phyloP scores from a whole-genome alignment of 2,797 vertebrate species.

The Margarornis squamiger region DNA sequence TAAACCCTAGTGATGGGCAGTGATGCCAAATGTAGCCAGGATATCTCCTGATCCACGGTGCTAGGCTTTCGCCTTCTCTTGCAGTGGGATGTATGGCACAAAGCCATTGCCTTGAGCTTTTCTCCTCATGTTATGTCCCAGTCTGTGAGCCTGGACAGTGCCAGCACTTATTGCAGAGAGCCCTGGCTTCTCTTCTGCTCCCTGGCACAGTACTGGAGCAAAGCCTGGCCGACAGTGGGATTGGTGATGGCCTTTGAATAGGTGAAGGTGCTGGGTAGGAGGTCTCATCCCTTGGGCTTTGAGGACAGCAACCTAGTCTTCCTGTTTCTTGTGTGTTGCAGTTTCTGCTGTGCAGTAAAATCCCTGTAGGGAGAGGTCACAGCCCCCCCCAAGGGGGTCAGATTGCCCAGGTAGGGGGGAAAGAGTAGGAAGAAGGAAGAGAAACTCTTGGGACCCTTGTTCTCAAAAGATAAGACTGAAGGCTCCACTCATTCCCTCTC shows the following conservation, averaged over 20 bases:
- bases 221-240: rapidly evolving
- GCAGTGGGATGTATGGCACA: background rate
- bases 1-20: background rate
- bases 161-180: too few relatives aligned
- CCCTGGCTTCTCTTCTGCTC: background rate
- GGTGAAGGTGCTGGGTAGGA: background rate
- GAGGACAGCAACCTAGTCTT: background rate
- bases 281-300: background rate
- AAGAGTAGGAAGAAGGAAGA: background rate
- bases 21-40: background rate
- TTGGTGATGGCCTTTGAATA: background rate
- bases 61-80: background rate
- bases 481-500: background rate
- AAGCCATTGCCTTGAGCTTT: background rate
- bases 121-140: background rate
- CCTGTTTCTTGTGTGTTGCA: background rate
- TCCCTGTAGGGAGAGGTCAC: background rate
- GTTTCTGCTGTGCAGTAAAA: background rate
- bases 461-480: background rate
- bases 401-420: background rate
- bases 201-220: background rate
- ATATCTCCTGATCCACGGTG: background rate
- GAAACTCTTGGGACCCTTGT: background rate
- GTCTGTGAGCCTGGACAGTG: background rate
- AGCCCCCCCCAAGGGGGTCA: background rate